Evolutionary conservation across 1,140 invertebrate genomes (phyloP).

Genomic region (Acromyrmex heyeri): DNA sequence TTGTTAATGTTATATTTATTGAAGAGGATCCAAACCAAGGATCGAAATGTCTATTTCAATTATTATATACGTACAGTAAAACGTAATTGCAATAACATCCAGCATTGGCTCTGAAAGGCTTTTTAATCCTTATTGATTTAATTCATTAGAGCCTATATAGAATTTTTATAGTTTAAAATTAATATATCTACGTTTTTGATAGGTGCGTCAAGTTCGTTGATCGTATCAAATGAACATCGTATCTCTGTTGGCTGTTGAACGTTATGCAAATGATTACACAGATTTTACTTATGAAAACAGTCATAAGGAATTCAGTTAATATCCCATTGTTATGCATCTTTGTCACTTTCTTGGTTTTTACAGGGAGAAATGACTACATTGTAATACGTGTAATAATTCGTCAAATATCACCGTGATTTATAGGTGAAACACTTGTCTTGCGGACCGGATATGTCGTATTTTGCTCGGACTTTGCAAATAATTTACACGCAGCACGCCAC

Average conservation of each 20-base stretch:
- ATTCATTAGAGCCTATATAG: no score
- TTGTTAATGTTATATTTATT: no score
- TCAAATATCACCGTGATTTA: not conserved
- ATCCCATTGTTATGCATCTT: not conserved
- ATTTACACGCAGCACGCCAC: constrained; percentile 75
- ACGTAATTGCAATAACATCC: no score
- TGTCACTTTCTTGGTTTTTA: constrained; percentile 8
- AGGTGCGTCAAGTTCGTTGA: not conserved
- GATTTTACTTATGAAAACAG: not conserved
- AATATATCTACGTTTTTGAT: not conserved
- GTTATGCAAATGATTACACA: not conserved
- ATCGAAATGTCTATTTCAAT: no score
- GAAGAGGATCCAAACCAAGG: no score
- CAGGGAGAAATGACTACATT: not conserved
- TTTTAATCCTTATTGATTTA: no score
- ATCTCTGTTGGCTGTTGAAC: not conserved
- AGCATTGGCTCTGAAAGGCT: no score
- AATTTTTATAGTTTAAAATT: no score
- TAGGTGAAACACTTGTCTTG: not conserved
- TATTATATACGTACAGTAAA: no score
- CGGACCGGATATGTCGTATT: not conserved
- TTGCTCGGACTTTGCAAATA: constrained; percentile 16
- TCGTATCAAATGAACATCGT: not conserved
- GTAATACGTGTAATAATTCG: not conserved
- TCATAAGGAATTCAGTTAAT: not conserved